Base-by-base conservation (phyloP, 2,888 invertebrate genomes). In the Pyrocoelia pectoralis region DNA sequence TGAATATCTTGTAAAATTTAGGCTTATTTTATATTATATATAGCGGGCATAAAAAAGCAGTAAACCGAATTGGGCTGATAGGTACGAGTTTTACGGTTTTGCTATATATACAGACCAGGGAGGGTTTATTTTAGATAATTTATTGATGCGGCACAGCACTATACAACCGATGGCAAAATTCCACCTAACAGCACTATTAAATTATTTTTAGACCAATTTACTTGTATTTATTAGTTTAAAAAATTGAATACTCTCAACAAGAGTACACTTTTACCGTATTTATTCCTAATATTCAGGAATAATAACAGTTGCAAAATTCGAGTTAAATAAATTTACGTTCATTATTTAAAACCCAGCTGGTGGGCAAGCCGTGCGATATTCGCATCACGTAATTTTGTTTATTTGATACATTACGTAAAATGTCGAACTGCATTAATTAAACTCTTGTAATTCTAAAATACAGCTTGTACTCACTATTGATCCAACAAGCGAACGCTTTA, bases 51-150 rank as follows among this genome's bases (percentile, higher is more conserved):
- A 68, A 68, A 68, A 68, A 68, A 58, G 61, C 65, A 52, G 63
- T 68, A 68, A 68, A 68, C 68, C 65, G 65, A 68, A 68, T 68
- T 66, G 68, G 65, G 62, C 65, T 66, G 68, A 68, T 68, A 68
- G 68, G 67, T 65, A 67, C 62, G 60, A 67, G 65, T 65, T 68
- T 68, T 68, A 68, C 60, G 65, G 60, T 68, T 65, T 60, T 61
- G 62, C 58, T 56, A 53, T 65, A 65, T 61, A 57, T 52, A 43
- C 52, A 60, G 48, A 54, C 41, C 40, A 14, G 56, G 56, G 61
- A 54, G 57, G 57, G 65, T 65, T 65, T 61, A 61, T 65, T 61
- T 61, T 65, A 61, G 65, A 65, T 65, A 65, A 65, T 65, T 60
- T 65, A 65, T 65, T 65, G 65, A 65, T 61, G 65, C 60, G 56